Percentiles rank a stretch among this genome's conserved stretches.
Evolutionary conservation across 2,888 invertebrate species (phyloP).

Genomic region (Papilio gigon): DNA sequence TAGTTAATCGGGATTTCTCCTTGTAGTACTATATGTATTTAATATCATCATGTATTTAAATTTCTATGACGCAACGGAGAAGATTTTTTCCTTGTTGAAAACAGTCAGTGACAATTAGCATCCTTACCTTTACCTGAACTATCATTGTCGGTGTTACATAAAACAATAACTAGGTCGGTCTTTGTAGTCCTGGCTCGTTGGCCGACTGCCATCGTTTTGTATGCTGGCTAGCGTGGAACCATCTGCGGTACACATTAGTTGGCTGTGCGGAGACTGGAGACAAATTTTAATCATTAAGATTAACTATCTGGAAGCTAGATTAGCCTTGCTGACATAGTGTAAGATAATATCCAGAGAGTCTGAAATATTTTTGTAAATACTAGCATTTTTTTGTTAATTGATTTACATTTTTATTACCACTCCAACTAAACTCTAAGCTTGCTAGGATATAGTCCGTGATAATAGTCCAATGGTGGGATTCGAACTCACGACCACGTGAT

Average conservation of each 20-base stretch:
- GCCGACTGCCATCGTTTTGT: constrained; percentile 27
- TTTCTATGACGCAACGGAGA: too few species aligned
- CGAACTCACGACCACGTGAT: too few species aligned
- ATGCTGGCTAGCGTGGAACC: constrained; percentile 10
- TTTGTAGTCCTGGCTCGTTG: constrained; percentile 31
- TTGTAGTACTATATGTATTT: too few species aligned
- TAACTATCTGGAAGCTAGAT: not conserved
- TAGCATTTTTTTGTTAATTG: too few species aligned
- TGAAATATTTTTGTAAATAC: too few species aligned
- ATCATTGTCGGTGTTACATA: not conserved
- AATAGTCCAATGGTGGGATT: too few species aligned
- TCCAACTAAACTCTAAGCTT: too few species aligned
- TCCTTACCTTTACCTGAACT: constrained; percentile 1
- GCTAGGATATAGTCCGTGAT: too few species aligned
- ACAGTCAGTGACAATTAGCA: not conserved
- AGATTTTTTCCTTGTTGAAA: too few species aligned
- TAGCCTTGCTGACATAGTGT: not conserved
- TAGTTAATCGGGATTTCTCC: too few species aligned
- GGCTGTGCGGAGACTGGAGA: constrained; percentile 40
- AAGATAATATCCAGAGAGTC: not conserved
- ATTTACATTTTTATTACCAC: too few species aligned
- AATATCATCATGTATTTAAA: too few species aligned
- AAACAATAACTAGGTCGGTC: constrained; percentile 30
- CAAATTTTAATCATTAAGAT: constrained; percentile 15
- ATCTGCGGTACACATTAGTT: constrained; percentile 35